These are phyloP conservation scores for Erithacus rubecula DNA, from an alignment of 2,797 vertebrate genomes.

Conservation along the genomic window DNA sequence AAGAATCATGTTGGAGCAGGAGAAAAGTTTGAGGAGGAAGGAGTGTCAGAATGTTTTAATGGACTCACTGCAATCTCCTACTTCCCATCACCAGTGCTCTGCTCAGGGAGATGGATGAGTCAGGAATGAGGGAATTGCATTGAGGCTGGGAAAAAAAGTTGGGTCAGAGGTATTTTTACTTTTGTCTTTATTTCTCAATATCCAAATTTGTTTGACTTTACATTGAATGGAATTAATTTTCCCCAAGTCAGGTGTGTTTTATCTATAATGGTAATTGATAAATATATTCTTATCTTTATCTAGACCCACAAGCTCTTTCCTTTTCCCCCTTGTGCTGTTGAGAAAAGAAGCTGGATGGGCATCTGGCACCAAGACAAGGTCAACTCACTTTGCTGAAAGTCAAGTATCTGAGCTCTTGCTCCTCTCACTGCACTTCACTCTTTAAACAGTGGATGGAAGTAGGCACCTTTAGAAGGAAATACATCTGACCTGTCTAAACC, in stretches of 20 bases:
- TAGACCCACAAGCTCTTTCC: neutral
- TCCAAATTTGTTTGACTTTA: neutral
- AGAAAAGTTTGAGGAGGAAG: neutral
- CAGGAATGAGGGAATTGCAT: neutral
- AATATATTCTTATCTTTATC: neutral
- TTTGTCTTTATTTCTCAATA: neutral
- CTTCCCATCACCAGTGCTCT: neutral
- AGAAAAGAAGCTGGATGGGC: neutral
- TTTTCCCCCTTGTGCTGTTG: accelerated
- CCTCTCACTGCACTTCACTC: neutral
- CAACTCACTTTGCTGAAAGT: neutral
- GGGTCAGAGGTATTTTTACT: neutral
- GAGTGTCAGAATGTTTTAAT: neutral
- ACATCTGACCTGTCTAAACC: neutral
- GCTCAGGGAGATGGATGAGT: neutral
- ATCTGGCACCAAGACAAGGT: neutral
- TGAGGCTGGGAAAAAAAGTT: neutral
- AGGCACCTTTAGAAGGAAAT: neutral
- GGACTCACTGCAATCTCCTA: neutral
- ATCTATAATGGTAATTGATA: neutral
- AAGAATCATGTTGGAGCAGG: accelerated
- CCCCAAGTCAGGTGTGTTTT: neutral
- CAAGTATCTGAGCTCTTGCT: neutral
- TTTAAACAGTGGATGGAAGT: neutral
- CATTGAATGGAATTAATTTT: neutral